Evolutionary conservation across 2,888 invertebrate species (phyloP), one percentile per base, ranked within the genome.

Genomic region (Trichogramma evanescens): DNA sequence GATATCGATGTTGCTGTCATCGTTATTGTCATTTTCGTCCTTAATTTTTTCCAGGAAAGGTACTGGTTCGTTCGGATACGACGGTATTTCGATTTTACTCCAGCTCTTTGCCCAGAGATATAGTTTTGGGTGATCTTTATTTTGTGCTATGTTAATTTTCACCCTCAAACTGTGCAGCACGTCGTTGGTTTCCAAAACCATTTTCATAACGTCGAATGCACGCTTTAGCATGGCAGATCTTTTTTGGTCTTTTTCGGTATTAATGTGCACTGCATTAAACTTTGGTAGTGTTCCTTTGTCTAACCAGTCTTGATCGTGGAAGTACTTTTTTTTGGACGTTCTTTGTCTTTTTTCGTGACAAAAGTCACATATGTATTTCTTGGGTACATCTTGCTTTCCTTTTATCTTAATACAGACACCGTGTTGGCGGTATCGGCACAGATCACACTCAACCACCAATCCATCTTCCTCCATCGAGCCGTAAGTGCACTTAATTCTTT

Each of bases 391-490:
- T 4, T 87, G 84, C 72, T 93, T 93, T 58, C 83, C 84, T 70
- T 88, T 86, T 69, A 95, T 93, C 67, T 89, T 89, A 74, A 93
- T 92, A 74, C 96, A 96, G 62, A 86, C 84, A 1, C 95, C 95
- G 76, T 96, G 96, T 74, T 96, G 96, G 96, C 96, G 96, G 75
- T 95, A 94, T 61, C 95, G 81, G 71, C 96, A 96, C 59, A 95
- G 84, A 74, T 96, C 96, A 77, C 96, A 96, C 83, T 96, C 89
- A 72, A 97, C 93, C 96, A 97, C 97, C 5, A 97, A 83, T 0
- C 96, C 96, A 75, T 95, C 95, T 76, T 96, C 96, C 76, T 95
- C 95, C 65, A 88, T 87, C 72, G 84, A 82, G 13, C 91, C 90
- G 79, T 96, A 97, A 58, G 90, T 87, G 76, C 97, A 97, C 80